Percentiles rank a stretch among this genome's conserved stretches.
phyloP scores from a whole-genome alignment of 2,888 invertebrate species.

The Hypomecis atomaria region DNA sequence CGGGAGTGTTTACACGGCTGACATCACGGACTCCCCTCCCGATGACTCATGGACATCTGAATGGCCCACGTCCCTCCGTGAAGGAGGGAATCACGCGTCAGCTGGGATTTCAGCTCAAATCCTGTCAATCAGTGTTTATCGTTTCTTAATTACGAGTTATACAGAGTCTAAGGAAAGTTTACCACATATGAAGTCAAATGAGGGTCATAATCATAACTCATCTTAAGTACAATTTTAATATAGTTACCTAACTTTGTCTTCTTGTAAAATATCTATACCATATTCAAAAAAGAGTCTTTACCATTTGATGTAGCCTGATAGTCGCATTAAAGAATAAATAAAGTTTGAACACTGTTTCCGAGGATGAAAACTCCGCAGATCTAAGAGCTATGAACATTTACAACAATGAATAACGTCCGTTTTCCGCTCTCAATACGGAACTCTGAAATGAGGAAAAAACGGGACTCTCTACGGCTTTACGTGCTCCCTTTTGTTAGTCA shows the following conservation, averaged over 20 bases:
- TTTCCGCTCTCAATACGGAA: slow-evolving; percentile 22
- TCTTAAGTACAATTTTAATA: too few species aligned
- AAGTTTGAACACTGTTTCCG: not conserved
- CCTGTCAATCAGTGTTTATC: slow-evolving; percentile 1
- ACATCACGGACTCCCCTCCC: slow-evolving; percentile 61
- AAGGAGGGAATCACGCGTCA: slow-evolving; percentile 35
- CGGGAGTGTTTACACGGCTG: slow-evolving; percentile 55
- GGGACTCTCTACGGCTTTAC: slow-evolving; percentile 21
- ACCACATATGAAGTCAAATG: too few species aligned
- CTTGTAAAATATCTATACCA: too few species aligned
- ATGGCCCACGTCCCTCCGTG: slow-evolving; percentile 40
- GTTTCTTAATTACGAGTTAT: not conserved
- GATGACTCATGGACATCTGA: slow-evolving; percentile 59
- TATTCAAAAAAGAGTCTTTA: too few species aligned
- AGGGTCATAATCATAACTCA: too few species aligned
- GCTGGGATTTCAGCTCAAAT: slow-evolving; percentile 28
- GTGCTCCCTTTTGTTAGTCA: slow-evolving; percentile 36
- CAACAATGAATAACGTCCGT: slow-evolving; percentile 20
- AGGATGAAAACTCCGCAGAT: slow-evolving; percentile 3
- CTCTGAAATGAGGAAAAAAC: slow-evolving; percentile 27
- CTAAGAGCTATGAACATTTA: slow-evolving; percentile 12
- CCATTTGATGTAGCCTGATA: too few species aligned
- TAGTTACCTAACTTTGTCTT: too few species aligned
- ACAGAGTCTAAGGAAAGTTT: too few species aligned
- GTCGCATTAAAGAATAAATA: too few species aligned